Conservation (phyloP, 2,113 vertebrate species). For the Neodon shergylaensis region DNA sequence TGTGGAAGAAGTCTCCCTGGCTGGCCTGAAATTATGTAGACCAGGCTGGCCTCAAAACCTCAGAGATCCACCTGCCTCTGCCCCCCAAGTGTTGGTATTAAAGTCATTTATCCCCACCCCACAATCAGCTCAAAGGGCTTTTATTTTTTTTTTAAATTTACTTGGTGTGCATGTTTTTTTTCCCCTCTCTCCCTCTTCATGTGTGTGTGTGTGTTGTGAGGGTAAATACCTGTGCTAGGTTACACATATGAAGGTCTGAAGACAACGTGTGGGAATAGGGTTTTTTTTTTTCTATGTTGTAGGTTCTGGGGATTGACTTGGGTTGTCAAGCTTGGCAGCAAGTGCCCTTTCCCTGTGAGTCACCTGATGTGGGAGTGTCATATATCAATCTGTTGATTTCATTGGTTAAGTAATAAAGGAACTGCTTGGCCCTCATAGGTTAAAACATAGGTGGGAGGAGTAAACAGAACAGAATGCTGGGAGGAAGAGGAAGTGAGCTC, state of each 20-base stretch:
- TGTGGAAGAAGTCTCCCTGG: background rate
- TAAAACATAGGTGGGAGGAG: no score
- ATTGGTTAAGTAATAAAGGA: no score
- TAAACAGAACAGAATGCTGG: no score
- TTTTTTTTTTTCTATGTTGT: no score
- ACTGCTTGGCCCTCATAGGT: no score
- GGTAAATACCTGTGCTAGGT: background rate
- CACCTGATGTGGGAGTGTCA: no score
- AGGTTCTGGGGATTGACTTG: background rate
- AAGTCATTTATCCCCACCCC: background rate
- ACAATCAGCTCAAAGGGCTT: background rate
- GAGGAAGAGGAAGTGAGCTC: no score
- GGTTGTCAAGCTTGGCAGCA: background rate
- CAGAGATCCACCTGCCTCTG: background rate
- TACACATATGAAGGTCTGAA: background rate
- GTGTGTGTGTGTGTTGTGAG: background rate
- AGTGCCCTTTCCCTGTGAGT: background rate
- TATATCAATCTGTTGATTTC: no score
- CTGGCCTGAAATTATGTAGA: background rate
- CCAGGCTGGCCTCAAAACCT: background rate
- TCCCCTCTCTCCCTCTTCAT: no score
- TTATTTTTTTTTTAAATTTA: background rate
- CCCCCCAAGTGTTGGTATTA: background rate
- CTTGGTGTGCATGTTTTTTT: background rate
- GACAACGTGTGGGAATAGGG: background rate